Evolutionary conservation across 2,797 vertebrate genomes (phyloP).

Genomic region (Craterocephalus amniculus): DNA sequence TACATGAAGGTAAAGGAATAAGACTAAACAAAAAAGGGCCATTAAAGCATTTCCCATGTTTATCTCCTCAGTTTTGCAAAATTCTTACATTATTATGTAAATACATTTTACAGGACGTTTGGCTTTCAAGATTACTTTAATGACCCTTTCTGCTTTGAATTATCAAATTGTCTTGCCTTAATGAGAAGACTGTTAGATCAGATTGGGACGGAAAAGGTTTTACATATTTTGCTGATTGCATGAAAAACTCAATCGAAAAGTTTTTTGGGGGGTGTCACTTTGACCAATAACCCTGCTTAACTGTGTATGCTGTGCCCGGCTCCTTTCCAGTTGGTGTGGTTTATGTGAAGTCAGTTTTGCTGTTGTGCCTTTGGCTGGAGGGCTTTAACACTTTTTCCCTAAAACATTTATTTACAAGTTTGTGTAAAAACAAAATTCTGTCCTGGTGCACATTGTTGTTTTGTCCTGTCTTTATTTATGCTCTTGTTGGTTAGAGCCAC

Average conservation of each 20-base stretch:
- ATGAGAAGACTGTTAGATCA: conserved; percentile 37
- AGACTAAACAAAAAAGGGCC: no score
- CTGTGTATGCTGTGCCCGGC: conserved; percentile 19
- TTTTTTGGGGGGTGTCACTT: background rate
- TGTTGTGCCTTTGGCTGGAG: conserved; percentile 65
- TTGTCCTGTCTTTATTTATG: background rate
- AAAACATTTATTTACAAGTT: conserved; percentile 2
- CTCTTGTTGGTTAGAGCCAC: background rate
- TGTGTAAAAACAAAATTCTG: background rate
- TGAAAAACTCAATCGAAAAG: background rate
- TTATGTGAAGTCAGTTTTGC: conserved; percentile 38
- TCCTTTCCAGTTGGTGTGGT: conserved; percentile 20
- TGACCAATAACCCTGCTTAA: background rate
- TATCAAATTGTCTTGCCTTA: conserved; percentile 55
- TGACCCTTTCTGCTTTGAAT: background rate
- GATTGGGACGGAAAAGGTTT: conserved; percentile 1
- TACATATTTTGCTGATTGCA: background rate
- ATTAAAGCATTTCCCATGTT: conserved; percentile 38
- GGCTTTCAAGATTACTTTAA: background rate
- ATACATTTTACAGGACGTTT: background rate
- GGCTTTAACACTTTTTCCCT: conserved; percentile 17
- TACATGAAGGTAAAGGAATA: conserved; percentile 24
- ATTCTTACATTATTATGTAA: conserved; percentile 8
- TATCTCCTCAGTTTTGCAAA: conserved; percentile 17
- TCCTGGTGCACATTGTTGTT: background rate